A percentile compares a stretch with the other conserved stretches of the same genome.
phyloP scores from a whole-genome alignment of 2,113 vertebrate genomes.

The Rousettus leschenaultii region DNA sequence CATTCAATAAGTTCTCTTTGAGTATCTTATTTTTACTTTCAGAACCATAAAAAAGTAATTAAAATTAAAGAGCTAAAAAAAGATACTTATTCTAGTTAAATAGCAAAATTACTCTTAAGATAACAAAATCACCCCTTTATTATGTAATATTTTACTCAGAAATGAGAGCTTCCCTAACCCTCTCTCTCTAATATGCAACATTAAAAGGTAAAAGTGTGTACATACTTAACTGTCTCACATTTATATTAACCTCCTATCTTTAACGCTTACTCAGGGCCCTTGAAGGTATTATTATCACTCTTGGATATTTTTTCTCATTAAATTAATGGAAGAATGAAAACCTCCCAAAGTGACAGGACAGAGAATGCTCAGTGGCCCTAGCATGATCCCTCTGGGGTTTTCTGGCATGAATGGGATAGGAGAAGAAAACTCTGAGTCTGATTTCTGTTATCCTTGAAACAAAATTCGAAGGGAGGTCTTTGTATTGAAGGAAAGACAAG shows the following conservation, averaged over 20 bases:
- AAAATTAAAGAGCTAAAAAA: not conserved
- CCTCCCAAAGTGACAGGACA: not conserved
- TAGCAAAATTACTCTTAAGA: conserved; percentile 17
- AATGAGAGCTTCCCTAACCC: not conserved
- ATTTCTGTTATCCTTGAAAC: not conserved
- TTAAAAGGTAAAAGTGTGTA: not conserved
- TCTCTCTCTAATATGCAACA: not conserved
- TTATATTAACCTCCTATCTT: not conserved
- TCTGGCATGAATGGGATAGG: not conserved
- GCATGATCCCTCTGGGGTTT: not conserved
- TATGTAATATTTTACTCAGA: not conserved
- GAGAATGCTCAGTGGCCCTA: not conserved
- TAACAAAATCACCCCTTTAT: not conserved
- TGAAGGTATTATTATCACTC: not conserved
- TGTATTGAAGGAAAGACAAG: accelerated
- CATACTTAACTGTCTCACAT: not conserved
- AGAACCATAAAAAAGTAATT: not conserved
- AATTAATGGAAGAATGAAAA: not conserved
- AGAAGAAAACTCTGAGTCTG: not conserved
- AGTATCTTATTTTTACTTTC: not conserved
- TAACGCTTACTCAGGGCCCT: not conserved
- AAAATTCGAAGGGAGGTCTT: not conserved
- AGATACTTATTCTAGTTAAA: not conserved
- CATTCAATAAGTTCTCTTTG: not conserved
- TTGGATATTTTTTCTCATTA: not conserved